Evolutionary conservation across 2,888 invertebrate genomes (phyloP), one percentile per base, ranked within the genome.

Genomic region (Itoplectis maculator): DNA sequence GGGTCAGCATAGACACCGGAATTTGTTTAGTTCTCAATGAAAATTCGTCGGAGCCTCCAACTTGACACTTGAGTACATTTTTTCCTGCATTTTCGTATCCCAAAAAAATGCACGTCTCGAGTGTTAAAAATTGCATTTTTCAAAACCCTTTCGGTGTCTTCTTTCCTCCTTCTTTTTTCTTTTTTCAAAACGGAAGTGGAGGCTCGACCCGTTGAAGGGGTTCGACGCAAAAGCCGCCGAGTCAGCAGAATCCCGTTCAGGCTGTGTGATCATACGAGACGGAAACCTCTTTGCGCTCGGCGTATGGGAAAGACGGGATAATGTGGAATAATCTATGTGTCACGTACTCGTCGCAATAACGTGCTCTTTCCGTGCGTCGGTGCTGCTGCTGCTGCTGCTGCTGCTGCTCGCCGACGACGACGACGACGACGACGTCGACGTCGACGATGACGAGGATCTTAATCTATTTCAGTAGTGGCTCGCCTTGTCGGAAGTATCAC

Each of bases 401-500:
- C n/a, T n/a, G n/a, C n/a, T n/a, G n/a, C n/a, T n/a, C n/a, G 72
- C 3, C 77, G 77, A 65, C 69, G 40, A 8, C 37, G 9, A 70
- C 66, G 61, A 68, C 66, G 66, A 56, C 68, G 72, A 5, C 77
- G 77, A 65, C 69, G 40, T 7, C 37, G 9, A 70, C 66, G 61
- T 61, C 66, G 66, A 56, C 68, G 70, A 76, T 78, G 81, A 84
- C 73, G 79, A 80, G 83, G 79, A 83, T 88, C 87, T 87, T 87
- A 86, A 87, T 89, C 88, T 86, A 86, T 89, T 90, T 89, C 88
- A 88, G 86, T 85, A 73, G 82, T 82, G 86, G 87, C 86, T 88
- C 84, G 88, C 88, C 88, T 88, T 88, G 89, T 88, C 88, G 90
- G 88, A 89, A 88, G 88, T 88, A 87, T 90, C 88, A 87, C 89